phyloP scores from a whole-genome alignment of 2,888 invertebrate genomes.

The Lepeophtheirus nordmannii region DNA sequence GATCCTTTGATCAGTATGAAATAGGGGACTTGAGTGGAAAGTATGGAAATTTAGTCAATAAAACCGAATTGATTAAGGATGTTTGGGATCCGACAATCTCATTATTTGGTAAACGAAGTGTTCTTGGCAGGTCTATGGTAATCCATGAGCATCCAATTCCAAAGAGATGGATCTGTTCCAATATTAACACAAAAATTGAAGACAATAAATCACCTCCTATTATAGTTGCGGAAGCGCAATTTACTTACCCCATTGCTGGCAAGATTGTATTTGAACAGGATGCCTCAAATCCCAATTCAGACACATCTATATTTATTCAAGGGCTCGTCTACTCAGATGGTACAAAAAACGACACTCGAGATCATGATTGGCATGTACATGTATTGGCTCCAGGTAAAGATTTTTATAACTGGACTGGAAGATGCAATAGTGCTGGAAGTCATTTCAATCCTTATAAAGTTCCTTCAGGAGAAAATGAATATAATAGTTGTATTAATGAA shows the following conservation, averaged over 20 bases:
- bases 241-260: constrained; percentile 75
- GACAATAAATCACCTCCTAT: constrained; percentile 32
- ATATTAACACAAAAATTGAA: constrained; percentile 31
- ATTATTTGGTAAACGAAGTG: constrained; percentile 57
- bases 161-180: constrained; percentile 36
- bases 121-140: constrained; percentile 62
- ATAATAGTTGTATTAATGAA: constrained; percentile 18
- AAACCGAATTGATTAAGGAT: constrained; percentile 31
- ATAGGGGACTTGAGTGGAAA: constrained; percentile 79
- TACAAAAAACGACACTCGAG: constrained; percentile 37
- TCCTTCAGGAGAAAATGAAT: constrained; percentile 24
- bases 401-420: constrained; percentile 73
- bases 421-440: constrained; percentile 61
- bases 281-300: constrained; percentile 58
- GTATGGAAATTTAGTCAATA: constrained; percentile 45
- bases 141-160: constrained; percentile 38
- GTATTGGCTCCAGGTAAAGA: constrained; percentile 61
- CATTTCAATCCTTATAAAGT: constrained; percentile 63
- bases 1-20: constrained; percentile 76
- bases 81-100: constrained; percentile 76
- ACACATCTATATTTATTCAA: constrained; percentile 67
- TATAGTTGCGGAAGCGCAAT: constrained; percentile 60
- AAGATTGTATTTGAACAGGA: constrained; percentile 65
- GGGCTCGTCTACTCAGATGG: constrained; percentile 76
- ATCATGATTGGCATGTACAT: constrained; percentile 63